Evolutionary conservation across 2,113 vertebrate species (phyloP).

Genomic region (Mustela lutreola): DNA sequence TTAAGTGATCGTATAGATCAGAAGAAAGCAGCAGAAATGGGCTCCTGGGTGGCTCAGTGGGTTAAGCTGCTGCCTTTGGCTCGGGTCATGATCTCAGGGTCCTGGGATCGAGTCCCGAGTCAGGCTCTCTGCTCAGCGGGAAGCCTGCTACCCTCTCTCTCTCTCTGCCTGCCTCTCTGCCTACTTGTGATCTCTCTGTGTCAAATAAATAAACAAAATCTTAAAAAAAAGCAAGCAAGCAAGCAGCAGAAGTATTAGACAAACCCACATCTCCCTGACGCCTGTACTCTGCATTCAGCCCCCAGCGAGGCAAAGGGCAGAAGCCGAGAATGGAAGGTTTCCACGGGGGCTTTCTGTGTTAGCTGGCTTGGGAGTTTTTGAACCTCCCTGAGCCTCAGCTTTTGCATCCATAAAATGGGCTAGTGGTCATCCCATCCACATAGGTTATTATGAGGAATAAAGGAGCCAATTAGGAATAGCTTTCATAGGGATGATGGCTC

Average conservation of each 20-base stretch:
- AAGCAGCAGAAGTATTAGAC: neutral
- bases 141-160: too few species aligned
- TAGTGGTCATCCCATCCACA: too few species aligned
- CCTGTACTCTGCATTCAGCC: accelerated
- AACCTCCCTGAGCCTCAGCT: neutral
- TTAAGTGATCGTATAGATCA: neutral
- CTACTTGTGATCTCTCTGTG: too few species aligned
- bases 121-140: too few species aligned
- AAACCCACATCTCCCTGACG: neutral
- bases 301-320: neutral
- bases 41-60: too few species aligned
- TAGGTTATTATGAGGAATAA: neutral
- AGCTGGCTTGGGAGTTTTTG: neutral
- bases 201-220: too few species aligned
- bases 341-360: neutral
- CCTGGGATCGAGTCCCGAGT: too few species aligned
- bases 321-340: accelerated
- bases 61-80: too few species aligned
- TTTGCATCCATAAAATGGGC: neutral
- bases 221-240: neutral
- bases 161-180: too few species aligned
- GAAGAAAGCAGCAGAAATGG: neutral
- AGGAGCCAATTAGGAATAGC: neutral
- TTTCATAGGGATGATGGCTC: accelerated
- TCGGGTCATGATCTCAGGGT: too few species aligned